Percentiles rank a stretch among this genome's conserved stretches.
phyloP scores from a whole-genome alignment of 64 coral and sea anemone genomes.

The Stichodactyla mertensii region DNA sequence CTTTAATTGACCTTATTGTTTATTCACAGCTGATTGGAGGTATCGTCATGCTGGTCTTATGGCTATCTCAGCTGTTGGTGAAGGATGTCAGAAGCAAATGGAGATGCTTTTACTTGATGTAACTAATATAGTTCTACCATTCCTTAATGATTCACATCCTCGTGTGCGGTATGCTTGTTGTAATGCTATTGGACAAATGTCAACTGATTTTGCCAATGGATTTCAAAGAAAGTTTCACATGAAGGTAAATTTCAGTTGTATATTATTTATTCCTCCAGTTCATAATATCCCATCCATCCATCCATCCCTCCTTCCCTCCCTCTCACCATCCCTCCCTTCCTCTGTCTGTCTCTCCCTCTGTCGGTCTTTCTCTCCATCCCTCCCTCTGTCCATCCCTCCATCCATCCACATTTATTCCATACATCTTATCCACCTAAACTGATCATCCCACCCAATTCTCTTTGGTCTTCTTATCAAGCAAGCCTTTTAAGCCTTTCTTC shows the following conservation, averaged over 20 bases:
- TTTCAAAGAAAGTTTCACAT: conserved; percentile 94
- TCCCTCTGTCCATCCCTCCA: too few species aligned
- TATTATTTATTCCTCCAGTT: not conserved
- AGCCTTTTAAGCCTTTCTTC: too few species aligned
- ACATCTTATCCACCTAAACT: too few species aligned
- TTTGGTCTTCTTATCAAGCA: too few species aligned
- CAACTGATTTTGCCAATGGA: conserved; percentile 92
- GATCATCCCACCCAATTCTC: too few species aligned
- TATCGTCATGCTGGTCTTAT: conserved; percentile 96
- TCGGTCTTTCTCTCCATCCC: too few species aligned
- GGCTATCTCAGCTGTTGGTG: conserved; percentile 94
- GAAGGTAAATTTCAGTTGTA: conserved; percentile 43
- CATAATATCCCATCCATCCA: too few species aligned
- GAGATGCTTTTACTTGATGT: conserved; percentile 66
- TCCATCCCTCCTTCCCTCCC: too few species aligned
- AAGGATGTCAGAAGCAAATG: conserved; percentile 99
- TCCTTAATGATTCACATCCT: conserved; percentile 81
- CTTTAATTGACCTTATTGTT: not conserved
- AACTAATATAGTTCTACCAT: conserved; percentile 70
- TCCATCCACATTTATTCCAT: too few species aligned
- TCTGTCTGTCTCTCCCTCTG: too few species aligned
- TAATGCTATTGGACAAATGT: conserved; percentile 93
- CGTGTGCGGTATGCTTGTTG: conserved; percentile 95
- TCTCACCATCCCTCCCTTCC: too few species aligned
- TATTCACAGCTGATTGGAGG: conserved; percentile 79